Conservation (phyloP, 92 coral and sea anemone genomes). For the Porites divaricata region DNA sequence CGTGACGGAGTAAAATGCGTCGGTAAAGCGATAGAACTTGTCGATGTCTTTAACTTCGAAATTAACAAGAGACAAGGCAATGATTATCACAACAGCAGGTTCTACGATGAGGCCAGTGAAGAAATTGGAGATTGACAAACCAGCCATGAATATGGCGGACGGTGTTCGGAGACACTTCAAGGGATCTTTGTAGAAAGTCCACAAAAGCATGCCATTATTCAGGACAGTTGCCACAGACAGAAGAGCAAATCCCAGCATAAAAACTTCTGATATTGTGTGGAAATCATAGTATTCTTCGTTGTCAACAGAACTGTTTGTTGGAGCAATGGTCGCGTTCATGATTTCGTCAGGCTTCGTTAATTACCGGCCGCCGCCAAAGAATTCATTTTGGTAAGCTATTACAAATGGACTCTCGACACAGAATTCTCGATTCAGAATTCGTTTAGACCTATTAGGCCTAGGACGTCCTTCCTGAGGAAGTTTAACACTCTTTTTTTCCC, state of each 20-base stretch:
- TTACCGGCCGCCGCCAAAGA: no score
- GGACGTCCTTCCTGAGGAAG: no score
- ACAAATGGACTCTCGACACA: no score
- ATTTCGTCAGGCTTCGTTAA: not conserved
- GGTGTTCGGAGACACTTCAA: slow-evolving; percentile 85
- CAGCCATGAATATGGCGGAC: slow-evolving; percentile 78
- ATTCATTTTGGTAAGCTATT: no score
- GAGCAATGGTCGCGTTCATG: slow-evolving; percentile 23
- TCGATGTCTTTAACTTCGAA: not conserved
- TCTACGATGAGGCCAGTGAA: slow-evolving; percentile 78
- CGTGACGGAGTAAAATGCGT: slow-evolving; percentile 60
- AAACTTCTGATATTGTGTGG: not conserved
- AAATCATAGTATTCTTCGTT: not conserved
- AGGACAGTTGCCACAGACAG: slow-evolving; percentile 60
- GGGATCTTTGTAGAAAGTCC: slow-evolving; percentile 80
- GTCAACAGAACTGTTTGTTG: not conserved
- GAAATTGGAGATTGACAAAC: slow-evolving; percentile 73
- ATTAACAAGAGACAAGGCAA: not conserved
- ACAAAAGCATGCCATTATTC: slow-evolving; percentile 73
- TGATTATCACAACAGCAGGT: slow-evolving; percentile 58
- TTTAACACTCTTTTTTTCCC: no score
- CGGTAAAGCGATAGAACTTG: slow-evolving; percentile 37
- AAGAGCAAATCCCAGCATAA: slow-evolving; percentile 6
- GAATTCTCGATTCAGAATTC: no score
- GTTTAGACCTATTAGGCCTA: no score